phyloP scores from a whole-genome alignment of 2,888 invertebrate species.

The Microctonus hyperodae region DNA sequence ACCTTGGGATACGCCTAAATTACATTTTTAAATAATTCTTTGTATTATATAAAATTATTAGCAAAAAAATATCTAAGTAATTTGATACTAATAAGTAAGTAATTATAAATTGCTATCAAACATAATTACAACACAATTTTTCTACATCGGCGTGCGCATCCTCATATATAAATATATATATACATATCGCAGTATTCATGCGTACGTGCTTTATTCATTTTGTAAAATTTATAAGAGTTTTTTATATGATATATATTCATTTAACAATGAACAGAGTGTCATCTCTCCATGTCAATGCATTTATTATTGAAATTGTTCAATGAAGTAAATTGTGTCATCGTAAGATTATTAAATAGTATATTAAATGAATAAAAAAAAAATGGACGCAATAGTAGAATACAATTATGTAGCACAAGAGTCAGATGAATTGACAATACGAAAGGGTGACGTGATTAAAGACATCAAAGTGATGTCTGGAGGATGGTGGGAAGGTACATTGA shows the following conservation, averaged over 20 bases:
- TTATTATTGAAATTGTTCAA: conserved; percentile 8
- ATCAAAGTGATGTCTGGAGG: conserved; percentile 82
- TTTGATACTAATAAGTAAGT: conserved; percentile 39
- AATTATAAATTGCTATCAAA: conserved; percentile 37
- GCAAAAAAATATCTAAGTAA: conserved; percentile 15
- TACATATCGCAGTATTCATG: neutral
- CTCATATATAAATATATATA: neutral
- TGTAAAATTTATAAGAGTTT: neutral
- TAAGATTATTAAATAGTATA: neutral
- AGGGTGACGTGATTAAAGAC: conserved; percentile 84
- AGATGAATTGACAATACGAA: conserved; percentile 83
- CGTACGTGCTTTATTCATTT: neutral
- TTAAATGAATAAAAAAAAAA: conserved; percentile 34
- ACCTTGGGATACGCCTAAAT: conserved; percentile 45
- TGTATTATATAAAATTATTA: conserved; percentile 20
- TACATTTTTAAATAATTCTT: conserved; percentile 24
- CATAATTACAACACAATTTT: neutral
- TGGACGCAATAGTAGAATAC: conserved; percentile 85
- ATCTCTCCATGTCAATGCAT: conserved; percentile 33
- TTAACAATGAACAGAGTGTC: neutral
- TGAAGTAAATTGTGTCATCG: neutral
- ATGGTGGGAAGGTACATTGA: conserved; percentile 91
- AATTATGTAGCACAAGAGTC: conserved; percentile 86
- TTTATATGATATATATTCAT: conserved; percentile 6
- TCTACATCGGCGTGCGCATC: too few relatives aligned